A percentile compares a stretch with the other conserved stretches of the same genome.
phyloP scores from a whole-genome alignment of 2,888 invertebrate species.

The Pyrochroa serraticornis region DNA sequence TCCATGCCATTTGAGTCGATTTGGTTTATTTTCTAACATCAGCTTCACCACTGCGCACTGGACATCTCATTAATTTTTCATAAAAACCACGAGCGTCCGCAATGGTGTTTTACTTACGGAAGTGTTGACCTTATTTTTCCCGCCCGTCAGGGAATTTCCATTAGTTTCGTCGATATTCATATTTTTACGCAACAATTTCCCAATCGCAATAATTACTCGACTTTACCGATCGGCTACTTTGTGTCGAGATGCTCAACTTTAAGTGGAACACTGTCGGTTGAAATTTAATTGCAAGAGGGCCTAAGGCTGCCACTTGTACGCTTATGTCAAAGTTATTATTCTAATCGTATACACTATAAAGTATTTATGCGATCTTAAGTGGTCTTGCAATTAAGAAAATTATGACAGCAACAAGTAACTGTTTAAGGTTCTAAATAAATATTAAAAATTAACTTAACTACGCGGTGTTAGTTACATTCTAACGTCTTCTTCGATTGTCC shows the following conservation, averaged over 20 bases:
- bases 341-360: conserved; percentile 24
- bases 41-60: conserved; percentile 16
- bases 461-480: conserved; percentile 1
- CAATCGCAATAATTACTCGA: conserved; percentile 15
- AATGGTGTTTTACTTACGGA: conserved; percentile 10
- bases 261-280: conserved; percentile 6
- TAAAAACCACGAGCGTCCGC: conserved; percentile 19
- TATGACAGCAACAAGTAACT: conserved; percentile 17
- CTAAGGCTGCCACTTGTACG: conserved; percentile 13
- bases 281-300: conserved; percentile 20
- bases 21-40: conserved; percentile 31
- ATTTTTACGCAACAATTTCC: conserved; percentile 14
- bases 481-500: background rate
- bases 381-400: conserved; percentile 25
- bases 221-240: conserved; percentile 11
- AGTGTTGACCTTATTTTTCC: conserved; percentile 16
- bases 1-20: conserved; percentile 31
- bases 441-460: background rate
- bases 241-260: conserved; percentile 12
- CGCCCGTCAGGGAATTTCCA: too few species aligned
- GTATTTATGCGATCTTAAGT: conserved; percentile 26
- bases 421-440: conserved; percentile 9
- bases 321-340: conserved; percentile 25
- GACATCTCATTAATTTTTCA: conserved; percentile 35
- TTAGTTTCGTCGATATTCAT: conserved; percentile 8